Percentiles rank a stretch among this genome's conserved stretches.
These are phyloP conservation scores for Gastrophryne carolinensis DNA, from an alignment of 2,797 vertebrate genomes.

Conservation along the genomic window DNA sequence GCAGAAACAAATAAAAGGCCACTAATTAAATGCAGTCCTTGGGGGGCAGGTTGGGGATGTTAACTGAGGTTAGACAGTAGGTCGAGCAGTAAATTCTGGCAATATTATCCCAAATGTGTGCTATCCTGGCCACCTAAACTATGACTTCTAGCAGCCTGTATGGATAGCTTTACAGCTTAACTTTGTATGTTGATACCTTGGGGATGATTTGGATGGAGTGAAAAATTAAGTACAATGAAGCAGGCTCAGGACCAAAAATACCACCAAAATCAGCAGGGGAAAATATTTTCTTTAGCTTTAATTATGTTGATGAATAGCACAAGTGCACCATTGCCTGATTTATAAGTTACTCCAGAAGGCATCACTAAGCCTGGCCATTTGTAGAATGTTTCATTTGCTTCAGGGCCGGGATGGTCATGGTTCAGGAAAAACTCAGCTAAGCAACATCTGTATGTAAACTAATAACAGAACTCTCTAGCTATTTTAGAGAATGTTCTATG, in stretches of 20 bases:
- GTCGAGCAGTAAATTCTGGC: neutral
- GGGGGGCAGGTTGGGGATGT: neutral
- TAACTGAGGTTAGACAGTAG: neutral
- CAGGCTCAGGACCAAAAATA: neutral
- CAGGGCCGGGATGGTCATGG: too few relatives aligned
- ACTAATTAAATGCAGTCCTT: neutral
- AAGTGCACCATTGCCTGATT: neutral
- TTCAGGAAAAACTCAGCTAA: too few relatives aligned
- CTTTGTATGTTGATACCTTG: neutral
- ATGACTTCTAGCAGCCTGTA: neutral
- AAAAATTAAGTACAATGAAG: slow-evolving; percentile 15
- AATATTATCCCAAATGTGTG: slow-evolving; percentile 9
- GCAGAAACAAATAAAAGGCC: neutral
- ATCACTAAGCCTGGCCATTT: neutral
- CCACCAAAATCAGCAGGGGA: neutral
- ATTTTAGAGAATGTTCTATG: too few relatives aligned
- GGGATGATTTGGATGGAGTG: neutral
- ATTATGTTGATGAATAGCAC: neutral
- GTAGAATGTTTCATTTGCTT: too few relatives aligned
- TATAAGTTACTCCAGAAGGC: neutral
- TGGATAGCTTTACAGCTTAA: neutral
- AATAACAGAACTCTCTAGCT: too few relatives aligned
- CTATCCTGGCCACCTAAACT: neutral
- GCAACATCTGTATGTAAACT: too few relatives aligned
- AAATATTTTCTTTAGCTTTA: neutral